These are phyloP conservation scores for Kryptopterus vitreolus DNA, from an alignment of 2,797 vertebrate genomes.

Conservation along the genomic window DNA sequence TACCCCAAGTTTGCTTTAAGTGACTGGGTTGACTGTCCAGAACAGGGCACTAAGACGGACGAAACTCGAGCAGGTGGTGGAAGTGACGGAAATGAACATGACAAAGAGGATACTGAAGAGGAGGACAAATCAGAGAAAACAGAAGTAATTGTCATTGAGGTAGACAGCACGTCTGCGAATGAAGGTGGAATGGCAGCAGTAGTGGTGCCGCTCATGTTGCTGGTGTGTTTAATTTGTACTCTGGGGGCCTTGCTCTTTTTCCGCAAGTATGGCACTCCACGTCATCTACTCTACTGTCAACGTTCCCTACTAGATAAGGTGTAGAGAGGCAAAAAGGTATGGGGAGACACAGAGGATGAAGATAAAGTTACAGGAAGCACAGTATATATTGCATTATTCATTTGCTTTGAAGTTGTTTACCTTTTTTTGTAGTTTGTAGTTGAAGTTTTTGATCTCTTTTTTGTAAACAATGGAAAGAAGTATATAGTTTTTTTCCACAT, in stretches of 20 bases:
- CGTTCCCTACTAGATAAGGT: conserved; percentile 82
- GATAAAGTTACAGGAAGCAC: neutral
- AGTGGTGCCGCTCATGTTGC: conserved; percentile 79
- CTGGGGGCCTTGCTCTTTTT: conserved; percentile 83
- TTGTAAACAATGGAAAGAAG: neutral
- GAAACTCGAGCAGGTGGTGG: conserved; percentile 61
- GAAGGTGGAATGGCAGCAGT: conserved; percentile 72
- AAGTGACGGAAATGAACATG: conserved; percentile 16
- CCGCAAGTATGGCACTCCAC: conserved; percentile 85
- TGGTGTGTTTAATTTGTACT: conserved; percentile 82
- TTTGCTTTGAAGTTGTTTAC: neutral
- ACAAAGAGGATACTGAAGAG: conserved; percentile 37
- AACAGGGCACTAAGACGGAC: conserved; percentile 76
- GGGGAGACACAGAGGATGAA: neutral
- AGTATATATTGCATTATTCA: neutral
- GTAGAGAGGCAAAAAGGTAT: conserved; percentile 59
- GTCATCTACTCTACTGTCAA: conserved; percentile 87
- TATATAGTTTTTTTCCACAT: neutral
- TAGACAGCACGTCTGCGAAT: conserved; percentile 62
- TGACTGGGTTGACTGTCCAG: conserved; percentile 87
- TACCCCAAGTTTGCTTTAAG: conserved; percentile 86
- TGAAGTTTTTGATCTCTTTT: neutral
- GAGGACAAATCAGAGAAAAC: conserved; percentile 59
- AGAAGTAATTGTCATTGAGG: conserved; percentile 75
- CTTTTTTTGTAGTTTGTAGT: no score